phyloP scores from a whole-genome alignment of 2,888 invertebrate genomes.

The Colostygia pectinataria region DNA sequence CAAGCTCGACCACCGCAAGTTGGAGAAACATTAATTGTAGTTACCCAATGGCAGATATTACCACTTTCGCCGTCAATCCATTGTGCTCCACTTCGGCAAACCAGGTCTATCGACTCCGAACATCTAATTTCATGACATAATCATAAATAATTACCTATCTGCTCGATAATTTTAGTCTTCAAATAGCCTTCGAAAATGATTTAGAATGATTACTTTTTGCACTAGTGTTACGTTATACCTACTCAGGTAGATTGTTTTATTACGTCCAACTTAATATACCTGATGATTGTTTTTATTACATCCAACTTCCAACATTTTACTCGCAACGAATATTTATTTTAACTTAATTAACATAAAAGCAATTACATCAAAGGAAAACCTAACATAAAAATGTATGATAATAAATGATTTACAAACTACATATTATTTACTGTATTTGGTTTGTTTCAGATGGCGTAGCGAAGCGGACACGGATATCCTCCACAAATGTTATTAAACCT shows the following conservation, averaged over 20 bases:
- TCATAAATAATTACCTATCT: slow-evolving; percentile 30
- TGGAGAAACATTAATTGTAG: slow-evolving; percentile 35
- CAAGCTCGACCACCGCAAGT: slow-evolving; percentile 24
- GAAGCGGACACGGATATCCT: slow-evolving; percentile 59
- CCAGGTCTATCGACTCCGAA: slow-evolving; percentile 32
- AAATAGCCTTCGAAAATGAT: slow-evolving; percentile 22
- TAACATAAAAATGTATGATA: too few relatives aligned
- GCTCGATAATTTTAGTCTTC: slow-evolving; percentile 23
- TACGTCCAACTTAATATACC: too few relatives aligned
- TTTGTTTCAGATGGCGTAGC: slow-evolving; percentile 78
- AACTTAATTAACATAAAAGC: too few relatives aligned
- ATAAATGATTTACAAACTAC: too few relatives aligned
- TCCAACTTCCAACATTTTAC: too few relatives aligned
- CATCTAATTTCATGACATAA: slow-evolving; percentile 42
- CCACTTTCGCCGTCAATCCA: slow-evolving; percentile 43
- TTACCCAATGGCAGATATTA: slow-evolving; percentile 37
- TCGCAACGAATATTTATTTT: too few relatives aligned
- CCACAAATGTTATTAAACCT: slow-evolving; percentile 69
- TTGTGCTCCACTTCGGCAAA: slow-evolving; percentile 40
- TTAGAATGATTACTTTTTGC: slow-evolving; percentile 8
- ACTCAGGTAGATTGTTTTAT: slow-evolving; percentile 15
- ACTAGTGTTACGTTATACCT: slow-evolving; percentile 15
- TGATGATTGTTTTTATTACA: too few relatives aligned
- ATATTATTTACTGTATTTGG: slow-evolving; percentile 23
- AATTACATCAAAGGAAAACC: too few relatives aligned